Evolutionary conservation across 1,140 invertebrate species (phyloP), one percentile per base, ranked within the genome.

Genomic region (Panagrolaimus sp.): DNA sequence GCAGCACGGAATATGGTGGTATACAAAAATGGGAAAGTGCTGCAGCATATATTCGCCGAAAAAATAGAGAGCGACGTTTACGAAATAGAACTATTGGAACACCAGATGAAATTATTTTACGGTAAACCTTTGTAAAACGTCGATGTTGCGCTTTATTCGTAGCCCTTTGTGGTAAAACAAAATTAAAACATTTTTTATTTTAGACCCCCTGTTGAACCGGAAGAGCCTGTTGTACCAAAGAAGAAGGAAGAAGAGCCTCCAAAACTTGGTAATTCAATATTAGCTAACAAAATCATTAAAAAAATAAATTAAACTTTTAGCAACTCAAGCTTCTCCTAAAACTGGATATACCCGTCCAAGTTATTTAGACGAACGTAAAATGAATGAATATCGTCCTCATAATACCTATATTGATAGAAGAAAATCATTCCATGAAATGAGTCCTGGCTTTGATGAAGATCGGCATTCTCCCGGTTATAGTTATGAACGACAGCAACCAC

Each of bases 41-140:
- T 23, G 70, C 81, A 9, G 71, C 69, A 8, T 82, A 79, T 68
- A 82, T 82, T 51, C 68, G 81, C 42, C 72, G 80, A 27, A 83
- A 83, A 61, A 82, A 82, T 64, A 70, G 79, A 13, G 80, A 82
- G 51, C 72, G 80, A 43, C 51, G 80, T 20, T 65, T 69, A 43
- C 47, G 80, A n/a, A 83, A 83, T 67, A 47, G 67, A 42, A 82
- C 80, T 13, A 82, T 82, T 46, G 80, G 78, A 13, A 65, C 69
- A 11, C 67, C 78, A 1, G 80, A 78, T 43, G 81, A 78, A 51
- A 68, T 67, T 31, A 63, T 69, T 43, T 61, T 72, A 46, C 57
- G 62, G 46, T 78, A 48, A 20, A 38, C 31, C 31, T 38, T 38
- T 38, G 31, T 38, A 4, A 57, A 57, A 20, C 20, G 51, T 57